Evolutionary conservation across 2,888 invertebrate species (phyloP).

Genomic region (Drosophila ezoana): DNA sequence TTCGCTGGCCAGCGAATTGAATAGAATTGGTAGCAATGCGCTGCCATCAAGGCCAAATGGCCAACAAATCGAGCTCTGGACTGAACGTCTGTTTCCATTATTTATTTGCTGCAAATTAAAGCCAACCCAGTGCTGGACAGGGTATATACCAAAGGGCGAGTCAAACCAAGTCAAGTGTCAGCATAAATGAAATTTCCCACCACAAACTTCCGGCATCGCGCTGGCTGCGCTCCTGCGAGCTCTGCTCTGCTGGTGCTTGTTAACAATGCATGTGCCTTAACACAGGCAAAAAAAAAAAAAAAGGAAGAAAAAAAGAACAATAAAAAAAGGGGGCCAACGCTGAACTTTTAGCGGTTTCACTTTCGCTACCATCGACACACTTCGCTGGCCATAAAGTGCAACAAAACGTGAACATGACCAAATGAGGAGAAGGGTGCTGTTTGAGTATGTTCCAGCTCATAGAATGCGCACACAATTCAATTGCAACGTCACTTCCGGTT

Average conservation of each 20-base stretch:
- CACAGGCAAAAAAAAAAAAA: slow-evolving; percentile 17
- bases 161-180: slow-evolving; percentile 78
- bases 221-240: slow-evolving; percentile 10
- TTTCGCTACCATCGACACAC: slow-evolving; percentile 75
- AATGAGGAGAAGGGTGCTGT: slow-evolving; percentile 21
- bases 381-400: slow-evolving; percentile 72
- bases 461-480: slow-evolving; percentile 68
- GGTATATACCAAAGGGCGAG: slow-evolving; percentile 29
- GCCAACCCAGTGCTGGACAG: slow-evolving; percentile 7
- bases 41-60: slow-evolving; percentile 70
- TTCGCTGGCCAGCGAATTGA: slow-evolving; percentile 45
- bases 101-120: slow-evolving; percentile 79
- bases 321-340: slow-evolving; percentile 30
- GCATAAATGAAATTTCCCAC: slow-evolving; percentile 82
- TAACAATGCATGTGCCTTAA: slow-evolving; percentile 71
- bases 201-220: slow-evolving; percentile 73
- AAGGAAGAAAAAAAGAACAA: neutral
- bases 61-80: slow-evolving; percentile 52
- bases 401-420: slow-evolving; percentile 67
- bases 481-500: slow-evolving; percentile 72
- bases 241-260: slow-evolving; percentile 32
- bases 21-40: slow-evolving; percentile 38
- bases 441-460: slow-evolving; percentile 42
- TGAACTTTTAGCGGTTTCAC: slow-evolving; percentile 72
- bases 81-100: slow-evolving; percentile 71